These are phyloP conservation scores for Oreortyx pictus DNA, from an alignment of 2,797 vertebrate genomes.

Conservation along the genomic window DNA sequence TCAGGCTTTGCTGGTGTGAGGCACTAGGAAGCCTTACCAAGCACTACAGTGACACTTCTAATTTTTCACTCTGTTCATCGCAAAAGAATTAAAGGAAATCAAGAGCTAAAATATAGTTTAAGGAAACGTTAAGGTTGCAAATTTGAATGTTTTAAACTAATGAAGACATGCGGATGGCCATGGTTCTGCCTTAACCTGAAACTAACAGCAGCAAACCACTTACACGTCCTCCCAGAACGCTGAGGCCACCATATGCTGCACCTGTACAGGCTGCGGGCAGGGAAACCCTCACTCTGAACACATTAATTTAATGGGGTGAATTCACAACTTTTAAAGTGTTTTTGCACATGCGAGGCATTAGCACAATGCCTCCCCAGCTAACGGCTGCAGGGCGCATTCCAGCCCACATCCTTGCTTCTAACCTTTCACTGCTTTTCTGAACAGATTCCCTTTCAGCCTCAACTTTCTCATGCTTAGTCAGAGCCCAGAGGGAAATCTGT, in stretches of 20 bases:
- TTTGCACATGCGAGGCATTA: conserved; percentile 9
- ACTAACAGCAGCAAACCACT: neutral
- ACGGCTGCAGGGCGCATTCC: neutral
- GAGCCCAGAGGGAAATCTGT: conserved; percentile 21
- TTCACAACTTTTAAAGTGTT: neutral
- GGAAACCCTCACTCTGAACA: neutral
- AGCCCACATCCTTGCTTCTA: conserved; percentile 27
- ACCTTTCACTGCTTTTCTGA: conserved; percentile 30
- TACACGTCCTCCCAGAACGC: neutral
- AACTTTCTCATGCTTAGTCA: conserved; percentile 57
- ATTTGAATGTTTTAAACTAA: neutral
- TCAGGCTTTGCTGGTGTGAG: neutral
- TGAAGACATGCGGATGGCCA: neutral
- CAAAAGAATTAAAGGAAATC: neutral
- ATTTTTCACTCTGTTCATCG: neutral
- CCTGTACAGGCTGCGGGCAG: neutral
- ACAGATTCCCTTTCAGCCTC: neutral
- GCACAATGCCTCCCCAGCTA: neutral
- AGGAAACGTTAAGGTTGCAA: neutral
- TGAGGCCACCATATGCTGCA: neutral
- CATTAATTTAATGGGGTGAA: conserved; percentile 22
- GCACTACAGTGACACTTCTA: neutral
- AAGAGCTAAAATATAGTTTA: neutral
- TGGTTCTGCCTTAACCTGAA: neutral
- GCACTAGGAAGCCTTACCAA: neutral